These are phyloP conservation scores for Zelostemma sp. DNA, from an alignment of 1,140 invertebrate genomes.

Conservation along the genomic window DNA sequence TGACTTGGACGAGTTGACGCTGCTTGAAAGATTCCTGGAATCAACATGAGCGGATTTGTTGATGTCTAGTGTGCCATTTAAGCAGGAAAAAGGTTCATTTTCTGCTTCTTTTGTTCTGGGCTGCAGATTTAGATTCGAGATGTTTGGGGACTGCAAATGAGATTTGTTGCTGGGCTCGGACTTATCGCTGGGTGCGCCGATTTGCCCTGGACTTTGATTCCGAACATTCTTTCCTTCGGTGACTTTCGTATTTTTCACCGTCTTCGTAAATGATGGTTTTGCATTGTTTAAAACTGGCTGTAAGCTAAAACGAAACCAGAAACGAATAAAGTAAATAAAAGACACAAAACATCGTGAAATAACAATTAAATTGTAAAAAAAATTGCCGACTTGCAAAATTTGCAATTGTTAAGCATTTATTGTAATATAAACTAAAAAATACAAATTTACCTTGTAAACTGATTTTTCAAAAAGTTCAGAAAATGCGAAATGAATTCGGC, in stretches of 20 bases:
- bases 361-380: not conserved
- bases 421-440: no score
- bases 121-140: not conserved
- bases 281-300: slow-evolving; percentile 20
- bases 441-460: slow-evolving; percentile 25
- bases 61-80: not conserved
- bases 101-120: not conserved
- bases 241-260: not conserved
- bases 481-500: slow-evolving; percentile 26
- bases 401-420: no score
- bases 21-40: not conserved
- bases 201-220: slow-evolving; percentile 1
- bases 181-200: not conserved
- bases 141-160: not conserved
- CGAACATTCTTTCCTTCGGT: slow-evolving; percentile 8
- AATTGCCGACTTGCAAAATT: not conserved
- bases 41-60: not conserved
- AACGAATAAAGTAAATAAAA: no score
- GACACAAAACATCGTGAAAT: slow-evolving; percentile 11
- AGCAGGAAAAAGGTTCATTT: not conserved
- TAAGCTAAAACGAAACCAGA: slow-evolving; percentile 43
- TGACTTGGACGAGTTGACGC: not conserved
- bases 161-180: not conserved
- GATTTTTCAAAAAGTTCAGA: slow-evolving; percentile 26
- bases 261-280: slow-evolving; percentile 22